Evolutionary conservation across 2,113 vertebrate genomes (phyloP).

Genomic region (Gymnogyps californianus): DNA sequence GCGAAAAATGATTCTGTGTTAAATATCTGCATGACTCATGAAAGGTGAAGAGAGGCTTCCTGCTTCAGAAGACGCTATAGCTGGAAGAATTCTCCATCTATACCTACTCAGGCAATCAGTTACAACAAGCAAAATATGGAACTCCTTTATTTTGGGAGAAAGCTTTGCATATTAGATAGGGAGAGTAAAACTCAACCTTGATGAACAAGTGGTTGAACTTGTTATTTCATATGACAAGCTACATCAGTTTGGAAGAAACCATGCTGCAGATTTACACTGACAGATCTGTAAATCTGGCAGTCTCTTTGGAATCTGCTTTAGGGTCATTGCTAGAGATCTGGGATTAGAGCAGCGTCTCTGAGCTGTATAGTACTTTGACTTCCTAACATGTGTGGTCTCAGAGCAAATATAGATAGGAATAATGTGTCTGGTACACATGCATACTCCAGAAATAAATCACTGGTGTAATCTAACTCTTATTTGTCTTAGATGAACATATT

Average conservation of each 20-base stretch:
- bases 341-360: background rate
- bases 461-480: background rate
- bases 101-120: background rate
- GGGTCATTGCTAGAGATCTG: background rate
- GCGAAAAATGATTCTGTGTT: background rate
- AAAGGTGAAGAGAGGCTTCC: background rate
- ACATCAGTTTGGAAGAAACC: background rate
- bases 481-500: background rate
- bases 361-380: background rate
- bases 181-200: background rate
- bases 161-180: background rate
- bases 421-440: background rate
- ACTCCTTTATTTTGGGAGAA: background rate
- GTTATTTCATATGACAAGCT: background rate
- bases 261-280: background rate
- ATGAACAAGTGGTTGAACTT: background rate
- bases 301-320: background rate
- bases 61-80: background rate
- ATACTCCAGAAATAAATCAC: background rate
- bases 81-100: background rate
- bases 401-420: background rate
- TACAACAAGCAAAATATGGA: background rate
- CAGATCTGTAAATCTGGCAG: background rate
- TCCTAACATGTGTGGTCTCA: background rate
- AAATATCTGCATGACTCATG: background rate